These are phyloP conservation scores for Pandemis heparana DNA, from an alignment of 2,888 invertebrate species.

Conservation along the genomic window DNA sequence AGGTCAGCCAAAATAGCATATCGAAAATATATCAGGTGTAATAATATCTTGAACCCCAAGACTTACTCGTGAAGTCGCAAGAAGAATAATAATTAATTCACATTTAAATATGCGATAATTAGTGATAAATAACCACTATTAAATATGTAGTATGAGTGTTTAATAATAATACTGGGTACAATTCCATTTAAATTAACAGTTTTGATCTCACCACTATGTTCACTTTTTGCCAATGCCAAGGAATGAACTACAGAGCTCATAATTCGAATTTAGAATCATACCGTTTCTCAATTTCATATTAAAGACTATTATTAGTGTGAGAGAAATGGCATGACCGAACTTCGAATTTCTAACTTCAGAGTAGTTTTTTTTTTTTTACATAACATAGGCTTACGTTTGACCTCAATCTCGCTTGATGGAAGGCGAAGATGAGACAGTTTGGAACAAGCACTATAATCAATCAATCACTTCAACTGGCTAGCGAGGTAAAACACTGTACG, in stretches of 20 bases:
- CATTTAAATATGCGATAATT: slow-evolving; percentile 56
- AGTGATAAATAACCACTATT: slow-evolving; percentile 53
- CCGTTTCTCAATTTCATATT: no score
- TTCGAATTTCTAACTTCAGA: no score
- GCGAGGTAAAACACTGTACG: background rate
- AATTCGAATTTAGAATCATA: no score
- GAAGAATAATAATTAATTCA: slow-evolving; percentile 56
- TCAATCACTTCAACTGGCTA: background rate
- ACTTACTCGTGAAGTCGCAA: slow-evolving; percentile 47
- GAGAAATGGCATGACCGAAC: no score
- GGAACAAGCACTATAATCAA: no score
- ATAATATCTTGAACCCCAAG: slow-evolving; percentile 58
- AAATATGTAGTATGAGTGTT: slow-evolving; percentile 48
- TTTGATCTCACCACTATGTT: slow-evolving; percentile 46
- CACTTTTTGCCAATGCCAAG: slow-evolving; percentile 23
- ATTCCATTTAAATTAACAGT: slow-evolving; percentile 52
- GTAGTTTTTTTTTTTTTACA: no score
- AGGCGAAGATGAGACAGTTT: no score
- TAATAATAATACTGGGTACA: slow-evolving; percentile 62
- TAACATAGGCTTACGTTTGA: no score
- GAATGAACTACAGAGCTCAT: no score
- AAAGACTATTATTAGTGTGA: no score
- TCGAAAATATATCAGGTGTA: slow-evolving; percentile 16
- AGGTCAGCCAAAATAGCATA: slow-evolving; percentile 26
- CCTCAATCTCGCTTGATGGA: no score